A percentile compares a stretch with the other conserved stretches of the same genome.
Evolutionary conservation across 2,797 vertebrate genomes (phyloP).

Genomic region (Perodicticus potto): DNA sequence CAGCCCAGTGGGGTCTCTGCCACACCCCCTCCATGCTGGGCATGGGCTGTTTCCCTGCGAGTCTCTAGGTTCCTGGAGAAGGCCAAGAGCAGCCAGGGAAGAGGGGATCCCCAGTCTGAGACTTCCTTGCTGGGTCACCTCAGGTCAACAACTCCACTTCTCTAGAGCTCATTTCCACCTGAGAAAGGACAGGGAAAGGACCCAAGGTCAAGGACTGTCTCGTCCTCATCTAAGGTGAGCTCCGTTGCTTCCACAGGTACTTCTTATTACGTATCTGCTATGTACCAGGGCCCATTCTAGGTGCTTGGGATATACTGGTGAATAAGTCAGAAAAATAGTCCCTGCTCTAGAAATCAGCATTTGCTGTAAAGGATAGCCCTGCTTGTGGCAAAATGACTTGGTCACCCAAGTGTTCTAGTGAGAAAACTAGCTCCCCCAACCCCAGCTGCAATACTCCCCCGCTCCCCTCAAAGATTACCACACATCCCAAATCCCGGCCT

Average conservation of each 20-base stretch:
- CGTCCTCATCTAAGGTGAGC: not conserved
- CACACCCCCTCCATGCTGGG: not conserved
- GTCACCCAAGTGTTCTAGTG: not conserved
- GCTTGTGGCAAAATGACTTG: not conserved
- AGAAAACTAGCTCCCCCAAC: not conserved
- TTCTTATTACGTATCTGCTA: accelerated
- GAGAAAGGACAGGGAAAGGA: not conserved
- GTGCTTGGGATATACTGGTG: too few relatives aligned
- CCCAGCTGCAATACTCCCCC: too few relatives aligned
- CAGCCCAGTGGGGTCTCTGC: not conserved
- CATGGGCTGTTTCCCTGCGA: not conserved
- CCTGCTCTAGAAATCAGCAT: not conserved
- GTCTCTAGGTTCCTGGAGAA: not conserved
- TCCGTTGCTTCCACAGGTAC: not conserved
- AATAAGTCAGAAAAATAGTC: not conserved
- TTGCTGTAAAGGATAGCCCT: not conserved
- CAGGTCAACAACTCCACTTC: not conserved
- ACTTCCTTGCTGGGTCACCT: not conserved
- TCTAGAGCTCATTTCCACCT: not conserved
- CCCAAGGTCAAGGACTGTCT: not conserved
- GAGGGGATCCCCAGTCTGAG: not conserved
- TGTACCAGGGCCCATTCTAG: not conserved
- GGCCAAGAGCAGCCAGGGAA: not conserved
- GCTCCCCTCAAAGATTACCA: not conserved
- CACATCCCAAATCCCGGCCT: not conserved